A percentile compares a stretch with the other conserved stretches of the same genome.
These are phyloP conservation scores for Panulirus ornatus DNA, from an alignment of 1,140 invertebrate genomes.

Conservation along the genomic window DNA sequence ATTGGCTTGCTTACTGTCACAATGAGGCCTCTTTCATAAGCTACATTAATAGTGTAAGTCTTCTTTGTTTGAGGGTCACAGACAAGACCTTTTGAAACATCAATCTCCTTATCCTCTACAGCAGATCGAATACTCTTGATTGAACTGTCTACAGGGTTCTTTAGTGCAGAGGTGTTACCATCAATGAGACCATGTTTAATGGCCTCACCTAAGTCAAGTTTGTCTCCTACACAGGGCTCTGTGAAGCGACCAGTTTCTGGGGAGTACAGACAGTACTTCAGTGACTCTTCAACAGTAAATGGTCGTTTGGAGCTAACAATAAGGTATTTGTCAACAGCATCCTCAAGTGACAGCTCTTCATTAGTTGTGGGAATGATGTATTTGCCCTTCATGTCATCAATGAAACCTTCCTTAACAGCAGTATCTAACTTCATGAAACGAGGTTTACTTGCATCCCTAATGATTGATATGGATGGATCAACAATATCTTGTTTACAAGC, in stretches of 20 bases:
- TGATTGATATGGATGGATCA: constrained; percentile 87
- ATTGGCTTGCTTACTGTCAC: constrained; percentile 86
- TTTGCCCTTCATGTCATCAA: constrained; percentile 86
- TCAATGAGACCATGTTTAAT: constrained; percentile 87
- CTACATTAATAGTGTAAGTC: constrained; percentile 85
- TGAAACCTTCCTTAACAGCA: constrained; percentile 85
- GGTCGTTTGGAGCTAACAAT: constrained; percentile 86
- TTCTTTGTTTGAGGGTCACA: constrained; percentile 88
- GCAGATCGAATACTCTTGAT: constrained; percentile 86
- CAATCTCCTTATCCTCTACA: constrained; percentile 89
- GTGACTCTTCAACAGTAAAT: constrained; percentile 87
- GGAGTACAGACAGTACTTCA: constrained; percentile 87
- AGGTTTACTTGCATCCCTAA: constrained; percentile 86
- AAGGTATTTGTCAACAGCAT: constrained; percentile 85
- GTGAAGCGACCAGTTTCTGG: constrained; percentile 88
- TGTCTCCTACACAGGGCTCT: constrained; percentile 86
- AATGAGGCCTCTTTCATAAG: constrained; percentile 84
- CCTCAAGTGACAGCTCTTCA: constrained; percentile 83
- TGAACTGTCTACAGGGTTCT: constrained; percentile 86
- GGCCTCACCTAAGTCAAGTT: constrained; percentile 85
- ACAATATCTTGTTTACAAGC: constrained; percentile 89
- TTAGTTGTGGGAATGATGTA: constrained; percentile 83
- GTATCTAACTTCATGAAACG: constrained; percentile 86
- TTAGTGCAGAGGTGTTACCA: constrained; percentile 86
- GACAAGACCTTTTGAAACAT: constrained; percentile 86